Evolutionary conservation across 2,113 vertebrate species (phyloP).

Genomic region (Istiophorus platypterus): DNA sequence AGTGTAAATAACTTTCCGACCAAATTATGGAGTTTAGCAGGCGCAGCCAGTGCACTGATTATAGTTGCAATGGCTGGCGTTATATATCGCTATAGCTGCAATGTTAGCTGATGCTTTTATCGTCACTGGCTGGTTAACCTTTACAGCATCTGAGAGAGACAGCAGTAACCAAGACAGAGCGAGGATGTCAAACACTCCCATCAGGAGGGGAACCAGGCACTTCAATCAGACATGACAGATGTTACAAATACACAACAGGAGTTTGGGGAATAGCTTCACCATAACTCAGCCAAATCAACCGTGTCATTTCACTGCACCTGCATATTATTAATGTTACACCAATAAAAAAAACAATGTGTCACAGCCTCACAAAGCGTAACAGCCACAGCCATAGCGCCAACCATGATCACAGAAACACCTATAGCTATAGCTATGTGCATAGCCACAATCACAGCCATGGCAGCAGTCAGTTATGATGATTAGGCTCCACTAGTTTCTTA

Average conservation of each 20-base stretch:
- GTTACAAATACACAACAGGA: not conserved
- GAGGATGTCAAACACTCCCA: not conserved
- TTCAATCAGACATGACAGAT: not conserved
- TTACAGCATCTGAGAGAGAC: no score
- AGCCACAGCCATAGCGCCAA: no score
- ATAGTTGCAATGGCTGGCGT: not conserved
- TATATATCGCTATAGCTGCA: not conserved
- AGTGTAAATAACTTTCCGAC: not conserved
- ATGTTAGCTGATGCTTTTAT: not conserved
- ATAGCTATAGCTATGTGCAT: not conserved
- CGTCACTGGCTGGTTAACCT: not conserved
- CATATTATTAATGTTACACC: not conserved
- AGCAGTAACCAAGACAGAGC: not conserved
- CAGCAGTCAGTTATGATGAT: not conserved
- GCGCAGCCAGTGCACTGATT: not conserved
- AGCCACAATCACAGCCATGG: no score
- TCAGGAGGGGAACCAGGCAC: not conserved
- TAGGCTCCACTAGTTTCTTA: no score
- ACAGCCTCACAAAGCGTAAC: no score
- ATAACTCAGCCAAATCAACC: not conserved
- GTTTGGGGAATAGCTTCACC: no score
- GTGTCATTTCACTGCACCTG: not conserved
- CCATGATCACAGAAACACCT: not conserved
- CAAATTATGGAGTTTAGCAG: no score
- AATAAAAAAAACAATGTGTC: not conserved